Base-by-base conservation (phyloP, 2,888 invertebrate species). In the Kuschelorhynchus macadamiae region DNA sequence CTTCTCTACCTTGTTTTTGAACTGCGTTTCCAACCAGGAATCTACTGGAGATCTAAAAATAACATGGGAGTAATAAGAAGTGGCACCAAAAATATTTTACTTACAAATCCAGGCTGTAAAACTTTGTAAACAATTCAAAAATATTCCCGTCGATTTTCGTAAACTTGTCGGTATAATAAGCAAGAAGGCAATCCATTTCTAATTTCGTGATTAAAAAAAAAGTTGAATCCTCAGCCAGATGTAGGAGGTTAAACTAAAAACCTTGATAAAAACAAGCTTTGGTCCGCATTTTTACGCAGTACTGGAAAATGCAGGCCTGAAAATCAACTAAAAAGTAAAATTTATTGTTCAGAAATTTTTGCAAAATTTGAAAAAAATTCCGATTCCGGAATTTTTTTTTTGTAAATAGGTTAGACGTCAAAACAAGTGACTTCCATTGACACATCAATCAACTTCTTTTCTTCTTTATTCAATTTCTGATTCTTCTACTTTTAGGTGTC, bases 1-100 rank as follows among this genome's bases (percentile, higher is more conserved):
- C 74, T 86, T 85, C 17, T 70, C 68, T 9, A 78, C 73, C 63
- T 76, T 81, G 32, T 74, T 76, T 50, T 78, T 72, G 57, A 82
- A 77, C 57, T 78, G 77, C 44, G 77, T 71, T 18, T 81, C 74
- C 14, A 85, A 67, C 85, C 84, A 85, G 18, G 72, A 67, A 7
- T 76, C 71, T 2, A 84, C 70, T 46, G 79, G 74, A 63, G 78
- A 72, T 70, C 85, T 85, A 75, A 62, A 75, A 75, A 75, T 73
- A 74, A 20, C 14, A 25, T 25, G 25, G 7, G 7, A 7, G 25
- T 25, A 25, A 25, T 25, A 25, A 25, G 7, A 25, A 7, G 25
- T 25, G 25, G 7, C 25, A 25, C 25, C 25, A 25, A 25, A 25
- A 7, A 25, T 25, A 25, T 25, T 25, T 12, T 60, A 73, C 78